Evolutionary conservation across 1,140 invertebrate species (phyloP), one percentile per base, ranked within the genome.

Genomic region (Aricia agestis): DNA sequence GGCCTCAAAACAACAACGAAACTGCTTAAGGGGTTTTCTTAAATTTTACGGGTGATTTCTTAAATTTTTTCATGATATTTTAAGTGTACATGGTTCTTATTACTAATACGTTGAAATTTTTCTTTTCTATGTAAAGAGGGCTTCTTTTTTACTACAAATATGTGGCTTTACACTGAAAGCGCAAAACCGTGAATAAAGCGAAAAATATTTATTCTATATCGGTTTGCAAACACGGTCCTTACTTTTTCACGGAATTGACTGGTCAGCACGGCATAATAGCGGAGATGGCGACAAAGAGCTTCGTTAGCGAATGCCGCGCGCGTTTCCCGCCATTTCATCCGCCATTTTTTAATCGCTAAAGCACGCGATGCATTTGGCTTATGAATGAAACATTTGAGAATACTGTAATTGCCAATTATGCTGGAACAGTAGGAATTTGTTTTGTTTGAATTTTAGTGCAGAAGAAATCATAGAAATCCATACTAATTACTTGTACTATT

Each of bases 171-270:
- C 36, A 36, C 2, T 15, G 7, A 15, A 15, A 52, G 11, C 45
- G 6, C 45, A 52, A 52, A 52, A n/a, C n/a, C 7, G 41, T 1
- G 6, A 42, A 42, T 42, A 42, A 42, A 42, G 41, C 9, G 4
- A 52, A 52, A 52, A 52, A 52, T 52, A 52, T 52, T 52, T 52
- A 42, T 42, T 42, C 41, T 42, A 52, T 52, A 52, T 52, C 45
- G 45, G 9, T 52, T 52, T 52, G 45, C 45, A 52, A 52, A 52
- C 45, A 52, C 13, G 1, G 45, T 36, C 36, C 45, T 11, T 11
- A 52, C 45, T 52, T 52, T 52, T 42, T 42, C 41, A 15, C 45
- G 1, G 45, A 52, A 52, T 52, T 10, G 45, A 4, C 9, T 15
- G 45, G 45, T 52, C 45, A 52, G 45, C 45, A 52, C 10, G 45